Percentiles rank a stretch among this genome's conserved stretches.
These are phyloP conservation scores for Eretmocerus hayati DNA, from an alignment of 2,888 invertebrate species.

Conservation along the genomic window DNA sequence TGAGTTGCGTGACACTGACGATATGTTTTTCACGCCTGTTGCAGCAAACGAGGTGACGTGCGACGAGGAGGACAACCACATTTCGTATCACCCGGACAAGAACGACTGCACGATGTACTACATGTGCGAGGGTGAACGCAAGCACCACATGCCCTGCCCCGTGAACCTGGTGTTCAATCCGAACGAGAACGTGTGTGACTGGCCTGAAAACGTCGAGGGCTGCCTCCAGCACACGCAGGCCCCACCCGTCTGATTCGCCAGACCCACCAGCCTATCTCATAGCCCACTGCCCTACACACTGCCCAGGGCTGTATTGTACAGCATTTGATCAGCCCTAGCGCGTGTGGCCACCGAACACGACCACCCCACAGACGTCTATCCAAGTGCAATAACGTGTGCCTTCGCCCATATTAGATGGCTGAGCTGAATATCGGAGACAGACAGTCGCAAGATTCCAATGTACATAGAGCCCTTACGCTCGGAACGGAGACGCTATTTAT, in stretches of 20 bases:
- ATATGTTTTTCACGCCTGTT: neutral
- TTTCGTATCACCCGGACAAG: slow-evolving; percentile 85
- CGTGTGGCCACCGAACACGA: too few relatives aligned
- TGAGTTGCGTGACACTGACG: neutral
- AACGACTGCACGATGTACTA: slow-evolving; percentile 90
- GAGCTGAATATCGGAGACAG: too few relatives aligned
- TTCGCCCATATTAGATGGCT: too few relatives aligned
- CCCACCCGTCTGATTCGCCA: slow-evolving; percentile 51
- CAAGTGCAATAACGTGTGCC: too few relatives aligned
- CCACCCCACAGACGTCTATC: too few relatives aligned
- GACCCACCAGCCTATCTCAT: too few relatives aligned
- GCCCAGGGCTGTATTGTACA: too few relatives aligned
- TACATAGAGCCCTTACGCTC: too few relatives aligned
- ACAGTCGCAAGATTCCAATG: too few relatives aligned
- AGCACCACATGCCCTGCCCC: slow-evolving; percentile 94
- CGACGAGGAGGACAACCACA: slow-evolving; percentile 91
- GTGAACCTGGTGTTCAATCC: slow-evolving; percentile 86
- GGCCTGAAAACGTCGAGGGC: slow-evolving; percentile 91
- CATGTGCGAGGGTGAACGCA: slow-evolving; percentile 92
- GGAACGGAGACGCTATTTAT: too few relatives aligned
- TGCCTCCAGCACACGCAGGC: slow-evolving; percentile 67
- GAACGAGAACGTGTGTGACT: slow-evolving; percentile 90
- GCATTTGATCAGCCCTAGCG: too few relatives aligned
- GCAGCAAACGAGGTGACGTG: slow-evolving; percentile 81
- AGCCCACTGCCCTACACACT: too few relatives aligned